Conservation (phyloP, 2,888 invertebrate genomes). For the Phragmatobia fuliginosa region DNA sequence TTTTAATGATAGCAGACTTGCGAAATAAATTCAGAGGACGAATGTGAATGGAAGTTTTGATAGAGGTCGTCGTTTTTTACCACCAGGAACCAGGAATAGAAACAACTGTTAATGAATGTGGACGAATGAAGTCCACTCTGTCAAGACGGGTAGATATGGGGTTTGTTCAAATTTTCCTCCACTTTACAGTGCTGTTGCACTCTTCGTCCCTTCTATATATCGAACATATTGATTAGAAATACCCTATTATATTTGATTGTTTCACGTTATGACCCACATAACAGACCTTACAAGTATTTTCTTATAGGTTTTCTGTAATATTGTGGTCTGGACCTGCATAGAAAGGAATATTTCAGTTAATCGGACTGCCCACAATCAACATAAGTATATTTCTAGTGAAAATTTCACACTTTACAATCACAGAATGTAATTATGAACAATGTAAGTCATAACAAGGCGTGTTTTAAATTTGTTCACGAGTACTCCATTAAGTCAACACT, state of each 20-base stretch:
- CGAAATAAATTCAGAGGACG: too few relatives aligned
- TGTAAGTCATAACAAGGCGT: constrained; percentile 66
- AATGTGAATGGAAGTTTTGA: too few relatives aligned
- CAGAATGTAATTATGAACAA: constrained; percentile 57
- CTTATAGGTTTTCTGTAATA: neutral
- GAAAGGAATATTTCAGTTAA: neutral
- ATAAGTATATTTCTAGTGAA: neutral
- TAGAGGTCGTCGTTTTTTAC: too few relatives aligned
- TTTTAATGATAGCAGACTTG: too few relatives aligned
- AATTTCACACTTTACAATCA: constrained; percentile 41
- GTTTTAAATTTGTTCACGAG: constrained; percentile 68
- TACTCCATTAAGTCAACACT: constrained; percentile 83
- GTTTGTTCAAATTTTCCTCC: too few relatives aligned
- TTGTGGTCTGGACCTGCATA: neutral
- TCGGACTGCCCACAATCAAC: neutral
- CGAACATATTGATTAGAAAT: neutral
- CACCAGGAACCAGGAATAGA: too few relatives aligned
- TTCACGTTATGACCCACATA: neutral
- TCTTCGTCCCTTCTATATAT: too few relatives aligned
- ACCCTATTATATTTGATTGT: neutral
- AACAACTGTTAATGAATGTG: too few relatives aligned
- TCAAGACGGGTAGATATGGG: too few relatives aligned
- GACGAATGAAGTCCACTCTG: too few relatives aligned
- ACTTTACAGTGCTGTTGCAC: too few relatives aligned
- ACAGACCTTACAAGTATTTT: neutral